Percentiles rank a stretch among this genome's conserved stretches.
These are phyloP conservation scores for Reticulitermes lucifugus DNA, from an alignment of 2,888 invertebrate genomes.

Conservation along the genomic window DNA sequence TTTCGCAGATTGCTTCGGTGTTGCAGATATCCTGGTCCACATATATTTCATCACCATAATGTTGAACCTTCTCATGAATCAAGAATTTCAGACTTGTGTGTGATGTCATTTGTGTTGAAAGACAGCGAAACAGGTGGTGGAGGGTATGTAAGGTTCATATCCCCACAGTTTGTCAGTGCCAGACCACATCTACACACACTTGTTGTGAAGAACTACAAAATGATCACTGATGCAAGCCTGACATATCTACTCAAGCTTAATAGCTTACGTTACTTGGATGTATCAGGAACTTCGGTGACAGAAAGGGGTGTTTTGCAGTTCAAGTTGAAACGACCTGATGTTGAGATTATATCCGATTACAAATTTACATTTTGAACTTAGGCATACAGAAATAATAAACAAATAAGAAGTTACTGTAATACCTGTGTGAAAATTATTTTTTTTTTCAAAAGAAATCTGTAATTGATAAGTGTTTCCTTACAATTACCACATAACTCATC, in stretches of 20 bases:
- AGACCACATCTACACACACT: constrained; percentile 63
- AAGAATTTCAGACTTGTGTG: constrained; percentile 19
- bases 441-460: too few relatives aligned
- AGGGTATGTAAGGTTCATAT: constrained; percentile 23
- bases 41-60: neutral
- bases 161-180: neutral
- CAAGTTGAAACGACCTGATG: constrained; percentile 68
- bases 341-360: constrained; percentile 61
- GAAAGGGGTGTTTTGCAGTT: constrained; percentile 72
- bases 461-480: too few relatives aligned
- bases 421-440: too few relatives aligned
- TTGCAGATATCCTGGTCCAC: neutral
- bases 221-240: constrained; percentile 73
- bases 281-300: constrained; percentile 76
- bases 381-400: too few relatives aligned
- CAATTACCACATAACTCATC: too few relatives aligned
- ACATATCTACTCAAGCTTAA: constrained; percentile 73
- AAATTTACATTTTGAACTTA: constrained; percentile 27
- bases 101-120: constrained; percentile 12
- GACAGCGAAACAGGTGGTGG: neutral
- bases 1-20: neutral
- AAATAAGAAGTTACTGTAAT: too few relatives aligned
- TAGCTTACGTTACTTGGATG: constrained; percentile 70
- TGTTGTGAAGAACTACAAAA: constrained; percentile 70
- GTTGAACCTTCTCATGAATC: neutral